Conservation (phyloP, 1,140 invertebrate genomes). For the Procambarus clarkii region DNA sequence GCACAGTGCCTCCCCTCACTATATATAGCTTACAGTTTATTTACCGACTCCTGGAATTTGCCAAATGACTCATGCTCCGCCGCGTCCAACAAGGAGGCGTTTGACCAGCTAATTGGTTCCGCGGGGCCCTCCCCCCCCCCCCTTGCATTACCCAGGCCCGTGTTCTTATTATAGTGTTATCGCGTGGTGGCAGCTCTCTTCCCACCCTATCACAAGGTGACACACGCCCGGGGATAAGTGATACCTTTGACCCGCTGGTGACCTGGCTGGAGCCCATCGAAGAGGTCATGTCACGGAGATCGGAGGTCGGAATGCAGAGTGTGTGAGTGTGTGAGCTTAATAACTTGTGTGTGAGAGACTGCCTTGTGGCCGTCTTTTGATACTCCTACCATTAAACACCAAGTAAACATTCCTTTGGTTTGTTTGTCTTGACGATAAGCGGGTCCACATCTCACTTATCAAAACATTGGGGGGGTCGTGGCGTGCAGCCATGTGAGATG, state of each 20-base stretch:
- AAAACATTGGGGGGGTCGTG: slow-evolving; percentile 51
- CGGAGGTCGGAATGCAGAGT: slow-evolving; percentile 45
- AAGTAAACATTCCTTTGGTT: slow-evolving; percentile 52
- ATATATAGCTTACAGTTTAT: slow-evolving; percentile 61
- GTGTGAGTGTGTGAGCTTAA: slow-evolving; percentile 41
- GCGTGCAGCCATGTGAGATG: slow-evolving; percentile 43
- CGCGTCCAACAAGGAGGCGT: slow-evolving; percentile 10
- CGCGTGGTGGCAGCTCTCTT: neutral
- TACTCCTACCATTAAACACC: slow-evolving; percentile 57
- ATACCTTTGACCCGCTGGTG: slow-evolving; percentile 14
- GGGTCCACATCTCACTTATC: slow-evolving; percentile 53
- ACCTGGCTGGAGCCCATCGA: slow-evolving; percentile 25
- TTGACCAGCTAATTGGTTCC: slow-evolving; percentile 40
- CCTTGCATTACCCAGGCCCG: too few relatives aligned
- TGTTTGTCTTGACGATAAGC: slow-evolving; percentile 50
- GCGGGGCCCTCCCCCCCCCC: neutral
- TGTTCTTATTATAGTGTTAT: slow-evolving; percentile 55
- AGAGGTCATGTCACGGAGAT: slow-evolving; percentile 36
- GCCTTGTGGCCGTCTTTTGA: slow-evolving; percentile 46
- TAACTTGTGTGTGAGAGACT: slow-evolving; percentile 39
- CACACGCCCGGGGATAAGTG: slow-evolving; percentile 36
- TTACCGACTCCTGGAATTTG: slow-evolving; percentile 49
- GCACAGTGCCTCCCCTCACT: slow-evolving; percentile 34
- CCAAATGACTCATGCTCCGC: slow-evolving; percentile 28
- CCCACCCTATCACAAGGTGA: slow-evolving; percentile 4